Conservation (phyloP, 2,797 vertebrate genomes). For the Discoglossus pictus region DNA sequence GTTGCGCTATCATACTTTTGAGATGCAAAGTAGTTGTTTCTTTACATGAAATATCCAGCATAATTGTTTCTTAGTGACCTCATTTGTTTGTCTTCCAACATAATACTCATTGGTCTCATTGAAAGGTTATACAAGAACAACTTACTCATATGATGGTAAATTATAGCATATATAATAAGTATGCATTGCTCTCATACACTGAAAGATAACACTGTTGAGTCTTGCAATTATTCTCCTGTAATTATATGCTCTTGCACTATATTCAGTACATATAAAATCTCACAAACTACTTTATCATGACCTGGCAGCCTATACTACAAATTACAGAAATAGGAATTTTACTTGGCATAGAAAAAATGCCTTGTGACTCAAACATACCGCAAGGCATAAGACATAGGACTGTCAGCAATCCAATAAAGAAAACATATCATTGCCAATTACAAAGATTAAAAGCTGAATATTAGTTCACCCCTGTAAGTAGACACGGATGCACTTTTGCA, state of each 20-base stretch:
- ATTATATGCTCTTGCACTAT: constrained; percentile 35
- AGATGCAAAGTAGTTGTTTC: not conserved
- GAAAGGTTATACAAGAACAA: constrained; percentile 29
- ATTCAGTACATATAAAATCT: constrained; percentile 16
- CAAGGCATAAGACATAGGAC: constrained; percentile 16
- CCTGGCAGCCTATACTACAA: constrained; percentile 35
- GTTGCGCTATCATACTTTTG: too few relatives aligned
- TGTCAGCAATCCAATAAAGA: constrained; percentile 30
- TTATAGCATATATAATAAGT: constrained; percentile 27
- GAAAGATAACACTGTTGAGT: constrained; percentile 26
- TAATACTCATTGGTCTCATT: constrained; percentile 16
- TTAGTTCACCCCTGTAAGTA: constrained; percentile 7
- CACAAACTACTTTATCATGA: constrained; percentile 32
- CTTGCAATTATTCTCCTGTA: constrained; percentile 35
- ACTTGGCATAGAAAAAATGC: constrained; percentile 23
- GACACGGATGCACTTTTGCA: too few relatives aligned
- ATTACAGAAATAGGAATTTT: constrained; percentile 29
- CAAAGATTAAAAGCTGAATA: not conserved
- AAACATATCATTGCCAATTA: constrained; percentile 15
- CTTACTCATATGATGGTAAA: constrained; percentile 39
- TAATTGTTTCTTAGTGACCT: constrained; percentile 27
- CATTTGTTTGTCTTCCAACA: constrained; percentile 41
- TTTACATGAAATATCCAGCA: constrained; percentile 22
- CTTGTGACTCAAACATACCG: constrained; percentile 18
- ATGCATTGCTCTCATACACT: constrained; percentile 21